A percentile compares a stretch with the other conserved stretches of the same genome.
Evolutionary conservation across 92 coral and sea anemone species (phyloP).

Genomic region (Paragorgia papillata): DNA sequence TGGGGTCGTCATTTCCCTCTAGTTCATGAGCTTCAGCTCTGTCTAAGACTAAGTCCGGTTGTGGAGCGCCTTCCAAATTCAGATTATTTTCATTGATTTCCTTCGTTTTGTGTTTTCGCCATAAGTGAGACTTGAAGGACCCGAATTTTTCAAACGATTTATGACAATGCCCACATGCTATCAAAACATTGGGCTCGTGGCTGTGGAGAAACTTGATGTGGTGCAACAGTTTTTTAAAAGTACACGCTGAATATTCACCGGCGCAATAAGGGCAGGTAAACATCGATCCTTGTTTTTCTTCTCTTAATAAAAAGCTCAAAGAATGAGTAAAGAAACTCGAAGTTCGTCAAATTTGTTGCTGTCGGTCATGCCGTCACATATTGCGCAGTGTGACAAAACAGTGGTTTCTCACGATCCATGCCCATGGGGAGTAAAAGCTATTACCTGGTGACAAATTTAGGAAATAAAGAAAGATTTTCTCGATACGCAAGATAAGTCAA

Average conservation of each 20-base stretch:
- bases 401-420: too few relatives aligned
- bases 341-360: too few relatives aligned
- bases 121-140: slow-evolving; percentile 27
- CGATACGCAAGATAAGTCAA: too few relatives aligned
- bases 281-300: too few relatives aligned
- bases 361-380: too few relatives aligned
- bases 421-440: too few relatives aligned
- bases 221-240: slow-evolving; percentile 35
- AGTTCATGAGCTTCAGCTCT: slow-evolving; percentile 43
- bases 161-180: slow-evolving; percentile 42
- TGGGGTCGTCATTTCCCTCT: not conserved
- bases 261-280: slow-evolving; percentile 48
- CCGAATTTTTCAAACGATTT: slow-evolving; percentile 36
- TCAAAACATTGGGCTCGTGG: slow-evolving; percentile 44
- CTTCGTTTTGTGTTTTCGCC: slow-evolving; percentile 3
- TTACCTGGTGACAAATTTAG: too few relatives aligned
- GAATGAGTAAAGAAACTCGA: too few relatives aligned
- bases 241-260: slow-evolving; percentile 20
- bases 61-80: slow-evolving; percentile 3
- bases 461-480: too few relatives aligned
- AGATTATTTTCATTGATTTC: not conserved
- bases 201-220: slow-evolving; percentile 56
- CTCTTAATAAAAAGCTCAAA: too few relatives aligned
- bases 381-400: too few relatives aligned
- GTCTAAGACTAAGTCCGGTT: slow-evolving; percentile 3